Conservation (phyloP, 2,888 invertebrate species). For the Orchestes rusci region DNA sequence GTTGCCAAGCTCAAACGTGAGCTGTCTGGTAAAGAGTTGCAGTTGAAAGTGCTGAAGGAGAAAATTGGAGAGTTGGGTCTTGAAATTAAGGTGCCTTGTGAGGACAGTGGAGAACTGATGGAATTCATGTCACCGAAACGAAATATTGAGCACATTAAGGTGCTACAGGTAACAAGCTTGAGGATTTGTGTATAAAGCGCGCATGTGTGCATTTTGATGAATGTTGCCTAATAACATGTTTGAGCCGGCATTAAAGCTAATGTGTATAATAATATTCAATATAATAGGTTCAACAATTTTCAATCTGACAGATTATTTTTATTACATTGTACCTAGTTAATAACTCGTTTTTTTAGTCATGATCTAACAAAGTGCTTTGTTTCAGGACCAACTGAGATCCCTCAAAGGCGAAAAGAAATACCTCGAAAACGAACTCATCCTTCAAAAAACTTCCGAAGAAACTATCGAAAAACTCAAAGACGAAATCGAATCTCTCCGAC, state of each 20-base stretch:
- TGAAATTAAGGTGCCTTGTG: constrained; percentile 27
- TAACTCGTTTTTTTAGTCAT: not conserved
- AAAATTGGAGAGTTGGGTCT: constrained; percentile 37
- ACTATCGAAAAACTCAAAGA: constrained; percentile 26
- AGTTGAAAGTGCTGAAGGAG: constrained; percentile 35
- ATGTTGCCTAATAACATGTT: no score
- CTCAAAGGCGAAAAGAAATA: constrained; percentile 35
- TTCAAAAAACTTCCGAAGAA: constrained; percentile 26
- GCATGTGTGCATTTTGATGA: not conserved
- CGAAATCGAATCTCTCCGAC: constrained; percentile 30
- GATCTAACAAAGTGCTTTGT: not conserved
- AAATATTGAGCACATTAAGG: constrained; percentile 28
- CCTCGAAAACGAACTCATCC: constrained; percentile 35
- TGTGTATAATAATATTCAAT: no score
- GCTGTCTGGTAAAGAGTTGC: constrained; percentile 40
- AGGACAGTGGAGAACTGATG: constrained; percentile 10
- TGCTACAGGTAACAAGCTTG: constrained; percentile 11
- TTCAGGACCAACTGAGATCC: constrained; percentile 34
- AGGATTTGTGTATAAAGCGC: not conserved
- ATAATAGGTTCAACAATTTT: constrained; percentile 1
- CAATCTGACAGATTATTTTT: not conserved
- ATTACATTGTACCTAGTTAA: not conserved
- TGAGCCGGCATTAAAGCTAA: no score
- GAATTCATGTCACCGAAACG: constrained; percentile 18
- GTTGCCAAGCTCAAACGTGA: constrained; percentile 39